A percentile compares a stretch with the other conserved stretches of the same genome.
Conservation (phyloP, 2,113 vertebrate species). For the Arothron firmamentum region DNA sequence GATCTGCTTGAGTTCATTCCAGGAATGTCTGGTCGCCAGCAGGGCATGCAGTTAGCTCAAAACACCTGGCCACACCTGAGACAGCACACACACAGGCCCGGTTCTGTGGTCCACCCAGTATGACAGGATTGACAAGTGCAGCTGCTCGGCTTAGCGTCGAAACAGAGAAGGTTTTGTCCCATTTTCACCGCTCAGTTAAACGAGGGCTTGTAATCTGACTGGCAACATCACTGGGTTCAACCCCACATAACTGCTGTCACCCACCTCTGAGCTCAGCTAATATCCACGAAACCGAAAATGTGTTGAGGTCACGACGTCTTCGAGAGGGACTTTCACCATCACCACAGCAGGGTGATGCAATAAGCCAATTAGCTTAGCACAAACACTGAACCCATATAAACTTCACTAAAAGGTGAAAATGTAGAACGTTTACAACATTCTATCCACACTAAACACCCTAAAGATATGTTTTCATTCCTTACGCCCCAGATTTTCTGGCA, state of each 20-base stretch:
- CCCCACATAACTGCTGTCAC: slow-evolving; percentile 31
- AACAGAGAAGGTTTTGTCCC: slow-evolving; percentile 51
- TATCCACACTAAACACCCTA: no score
- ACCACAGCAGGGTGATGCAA: no score
- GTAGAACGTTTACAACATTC: no score
- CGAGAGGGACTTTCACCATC: no score
- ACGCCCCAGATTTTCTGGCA: no score
- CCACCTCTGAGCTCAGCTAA: slow-evolving; percentile 8
- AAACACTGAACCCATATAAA: no score
- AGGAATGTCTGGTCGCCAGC: slow-evolving; percentile 60
- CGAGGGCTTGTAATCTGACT: slow-evolving; percentile 34
- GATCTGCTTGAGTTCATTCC: slow-evolving; percentile 58
- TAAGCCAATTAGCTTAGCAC: no score
- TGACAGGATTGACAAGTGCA: slow-evolving; percentile 36
- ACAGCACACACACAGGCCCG: slow-evolving; percentile 3
- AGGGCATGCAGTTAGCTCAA: slow-evolving; percentile 42
- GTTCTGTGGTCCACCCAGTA: slow-evolving; percentile 22
- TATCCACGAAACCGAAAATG: background rate
- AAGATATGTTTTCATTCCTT: no score
- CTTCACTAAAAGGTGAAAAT: no score
- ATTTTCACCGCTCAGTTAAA: slow-evolving; percentile 42
- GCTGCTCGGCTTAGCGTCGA: slow-evolving; percentile 24
- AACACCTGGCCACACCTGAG: slow-evolving; percentile 66
- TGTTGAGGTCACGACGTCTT: no score
- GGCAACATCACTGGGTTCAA: slow-evolving; percentile 26